A percentile compares a stretch with the other conserved stretches of the same genome.
Conservation (phyloP, 2,888 invertebrate genomes). For the Polydrusus tereticollis region DNA sequence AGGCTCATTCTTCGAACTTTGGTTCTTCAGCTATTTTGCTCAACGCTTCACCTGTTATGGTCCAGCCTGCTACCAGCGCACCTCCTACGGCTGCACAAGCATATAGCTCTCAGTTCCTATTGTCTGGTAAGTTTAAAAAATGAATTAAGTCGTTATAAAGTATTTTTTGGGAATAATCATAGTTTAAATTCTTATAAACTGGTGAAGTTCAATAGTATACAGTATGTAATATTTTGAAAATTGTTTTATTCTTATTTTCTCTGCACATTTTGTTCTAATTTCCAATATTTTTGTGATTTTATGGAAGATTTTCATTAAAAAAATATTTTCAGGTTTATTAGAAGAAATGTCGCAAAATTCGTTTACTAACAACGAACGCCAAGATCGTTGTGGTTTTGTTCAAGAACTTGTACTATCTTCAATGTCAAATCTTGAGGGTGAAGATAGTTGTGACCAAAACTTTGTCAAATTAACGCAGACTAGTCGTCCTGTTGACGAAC, state of each 20-base stretch:
- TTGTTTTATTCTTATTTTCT: too few species aligned
- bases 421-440: constrained; percentile 38
- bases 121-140: constrained; percentile 60
- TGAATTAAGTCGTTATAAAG: too few species aligned
- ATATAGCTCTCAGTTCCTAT: constrained; percentile 61
- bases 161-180: too few species aligned
- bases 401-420: constrained; percentile 78
- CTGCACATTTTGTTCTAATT: not conserved
- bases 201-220: too few species aligned
- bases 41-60: constrained; percentile 62
- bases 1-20: constrained; percentile 57
- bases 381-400: constrained; percentile 77
- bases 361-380: constrained; percentile 71
- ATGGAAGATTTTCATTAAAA: too few species aligned
- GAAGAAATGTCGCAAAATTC: constrained; percentile 72
- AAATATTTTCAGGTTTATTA: constrained; percentile 58
- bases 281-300: constrained; percentile 52
- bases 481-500: constrained; percentile 37
- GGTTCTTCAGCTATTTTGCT: constrained; percentile 61
- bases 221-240: too few species aligned
- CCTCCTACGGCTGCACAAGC: constrained; percentile 61
- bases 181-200: too few species aligned
- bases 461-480: constrained; percentile 44
- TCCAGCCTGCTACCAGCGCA: constrained; percentile 61
- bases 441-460: constrained; percentile 45